Evolutionary conservation across 1,140 invertebrate species (phyloP).

Genomic region (Atta colombica): DNA sequence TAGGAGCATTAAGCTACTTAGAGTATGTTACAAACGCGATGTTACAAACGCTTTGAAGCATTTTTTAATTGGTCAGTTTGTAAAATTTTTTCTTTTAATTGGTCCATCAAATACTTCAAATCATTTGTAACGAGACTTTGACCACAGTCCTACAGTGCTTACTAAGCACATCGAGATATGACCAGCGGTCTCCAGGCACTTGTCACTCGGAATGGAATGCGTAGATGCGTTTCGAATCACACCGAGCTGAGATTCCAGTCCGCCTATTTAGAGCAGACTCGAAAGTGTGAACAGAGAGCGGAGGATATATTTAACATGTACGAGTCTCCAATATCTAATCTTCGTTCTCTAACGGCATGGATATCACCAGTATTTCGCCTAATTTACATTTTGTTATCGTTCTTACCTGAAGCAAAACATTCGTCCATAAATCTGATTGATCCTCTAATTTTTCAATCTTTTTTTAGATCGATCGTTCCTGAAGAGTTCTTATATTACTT

Average conservation of each 20-base stretch:
- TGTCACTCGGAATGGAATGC: constrained; percentile 74
- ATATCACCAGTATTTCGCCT: background rate
- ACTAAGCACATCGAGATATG: constrained; percentile 16
- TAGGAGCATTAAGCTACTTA: background rate
- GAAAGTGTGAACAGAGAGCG: constrained; percentile 60
- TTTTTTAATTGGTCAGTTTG: no score
- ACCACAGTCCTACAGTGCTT: background rate
- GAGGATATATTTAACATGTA: constrained; percentile 63
- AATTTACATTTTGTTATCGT: background rate
- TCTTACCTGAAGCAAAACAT: background rate
- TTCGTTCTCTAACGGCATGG: constrained; percentile 46
- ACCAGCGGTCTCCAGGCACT: constrained; percentile 69
- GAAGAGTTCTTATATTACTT: background rate
- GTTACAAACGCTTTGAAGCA: no score
- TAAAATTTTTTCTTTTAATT: no score
- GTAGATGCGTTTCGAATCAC: constrained; percentile 72
- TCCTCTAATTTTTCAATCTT: background rate
- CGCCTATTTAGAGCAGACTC: constrained; percentile 72
- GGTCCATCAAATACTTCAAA: no score
- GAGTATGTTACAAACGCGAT: no score
- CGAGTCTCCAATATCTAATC: constrained; percentile 62
- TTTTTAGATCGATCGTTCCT: background rate
- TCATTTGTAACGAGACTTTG: no score
- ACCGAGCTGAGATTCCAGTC: constrained; percentile 63
- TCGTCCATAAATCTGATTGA: background rate